Evolutionary conservation across 2,888 invertebrate genomes (phyloP).

Genomic region (Drosophila robusta): DNA sequence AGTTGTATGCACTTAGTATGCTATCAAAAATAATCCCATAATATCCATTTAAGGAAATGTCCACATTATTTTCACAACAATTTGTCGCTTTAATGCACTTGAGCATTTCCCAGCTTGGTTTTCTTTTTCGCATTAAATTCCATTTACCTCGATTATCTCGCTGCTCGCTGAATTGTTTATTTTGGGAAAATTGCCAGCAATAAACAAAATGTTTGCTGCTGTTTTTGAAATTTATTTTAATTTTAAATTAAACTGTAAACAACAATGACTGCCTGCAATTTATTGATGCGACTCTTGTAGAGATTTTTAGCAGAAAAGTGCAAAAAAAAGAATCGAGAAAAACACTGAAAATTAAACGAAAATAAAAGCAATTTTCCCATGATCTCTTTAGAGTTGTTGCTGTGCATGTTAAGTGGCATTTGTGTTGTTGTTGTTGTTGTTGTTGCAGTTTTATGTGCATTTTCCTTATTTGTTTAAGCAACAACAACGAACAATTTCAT

Average conservation of each 20-base stretch:
- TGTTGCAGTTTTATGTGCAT: conserved; percentile 62
- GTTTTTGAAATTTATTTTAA: conserved; percentile 64
- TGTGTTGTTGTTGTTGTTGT: conserved; percentile 33
- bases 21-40: conserved; percentile 1
- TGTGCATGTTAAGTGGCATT: conserved; percentile 60
- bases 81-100: conserved; percentile 23
- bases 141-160: conserved; percentile 45
- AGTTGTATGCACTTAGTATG: not conserved
- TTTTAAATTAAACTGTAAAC: conserved; percentile 70
- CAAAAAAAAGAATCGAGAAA: conserved; percentile 33
- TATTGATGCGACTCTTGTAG: conserved; percentile 54
- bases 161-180: conserved; percentile 46
- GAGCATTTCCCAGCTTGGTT: conserved; percentile 27
- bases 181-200: conserved; percentile 62
- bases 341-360: conserved; percentile 56
- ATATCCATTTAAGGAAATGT: conserved; percentile 10
- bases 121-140: conserved; percentile 49
- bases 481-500: conserved; percentile 45
- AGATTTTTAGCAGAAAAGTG: conserved; percentile 44
- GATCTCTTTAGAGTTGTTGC: conserved; percentile 58
- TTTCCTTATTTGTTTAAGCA: conserved; percentile 76
- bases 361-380: conserved; percentile 73
- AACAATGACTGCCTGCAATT: conserved; percentile 52
- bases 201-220: conserved; percentile 39
- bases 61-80: conserved; percentile 19